Conservation (phyloP, 1,140 invertebrate genomes). For the Cotesia chilonis region DNA sequence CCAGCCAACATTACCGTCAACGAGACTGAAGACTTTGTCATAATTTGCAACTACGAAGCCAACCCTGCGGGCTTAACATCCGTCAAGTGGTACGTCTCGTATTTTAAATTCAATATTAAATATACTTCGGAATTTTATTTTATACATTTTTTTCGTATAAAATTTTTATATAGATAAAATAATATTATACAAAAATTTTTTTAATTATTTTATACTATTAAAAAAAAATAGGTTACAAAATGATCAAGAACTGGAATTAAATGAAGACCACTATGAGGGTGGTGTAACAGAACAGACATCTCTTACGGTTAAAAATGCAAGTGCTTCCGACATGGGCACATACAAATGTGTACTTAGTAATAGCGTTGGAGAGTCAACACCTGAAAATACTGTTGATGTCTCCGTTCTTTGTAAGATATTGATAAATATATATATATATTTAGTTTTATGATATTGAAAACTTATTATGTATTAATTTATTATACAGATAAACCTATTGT, state of each 20-base stretch:
- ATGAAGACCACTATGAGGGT: conserved; percentile 76
- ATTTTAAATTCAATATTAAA: background rate
- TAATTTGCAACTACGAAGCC: conserved; percentile 82
- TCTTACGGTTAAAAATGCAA: conserved; percentile 79
- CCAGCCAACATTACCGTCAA: conserved; percentile 81
- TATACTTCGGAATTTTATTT: background rate
- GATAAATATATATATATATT: no score
- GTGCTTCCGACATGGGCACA: conserved; percentile 79
- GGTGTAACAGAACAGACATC: conserved; percentile 77
- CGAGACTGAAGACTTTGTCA: conserved; percentile 76
- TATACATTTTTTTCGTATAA: background rate
- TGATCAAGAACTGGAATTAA: conserved; percentile 73
- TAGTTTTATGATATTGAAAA: background rate
- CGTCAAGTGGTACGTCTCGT: conserved; percentile 77
- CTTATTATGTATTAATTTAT: background rate
- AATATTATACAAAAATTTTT: no score
- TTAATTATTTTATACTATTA: no score
- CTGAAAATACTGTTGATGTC: conserved; percentile 75
- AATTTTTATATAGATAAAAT: background rate
- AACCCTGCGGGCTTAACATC: conserved; percentile 78
- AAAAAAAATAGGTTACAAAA: conserved; percentile 74
- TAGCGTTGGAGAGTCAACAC: conserved; percentile 74
- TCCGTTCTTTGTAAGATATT: conserved; percentile 79
- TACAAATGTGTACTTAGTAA: conserved; percentile 85
- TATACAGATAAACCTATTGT: conserved; percentile 79